Evolutionary conservation across 1,140 invertebrate species (phyloP).

Genomic region (Brachionus rotundiformis): DNA sequence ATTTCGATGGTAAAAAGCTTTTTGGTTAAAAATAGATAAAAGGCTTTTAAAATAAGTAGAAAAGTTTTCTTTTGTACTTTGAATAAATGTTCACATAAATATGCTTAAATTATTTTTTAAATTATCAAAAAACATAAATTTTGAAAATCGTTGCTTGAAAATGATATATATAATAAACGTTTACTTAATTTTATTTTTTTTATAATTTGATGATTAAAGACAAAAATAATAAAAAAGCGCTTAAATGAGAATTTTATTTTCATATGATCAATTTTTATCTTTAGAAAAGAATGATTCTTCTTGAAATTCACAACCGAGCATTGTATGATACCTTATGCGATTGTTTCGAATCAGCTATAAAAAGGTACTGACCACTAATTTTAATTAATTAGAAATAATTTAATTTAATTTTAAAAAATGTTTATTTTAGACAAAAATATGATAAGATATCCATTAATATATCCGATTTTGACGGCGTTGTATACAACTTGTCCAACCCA

Average conservation of each 20-base stretch:
- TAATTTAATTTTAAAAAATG: too few species aligned
- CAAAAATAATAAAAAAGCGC: not conserved
- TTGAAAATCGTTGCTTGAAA: not conserved
- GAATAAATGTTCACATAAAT: slow-evolving; percentile 26
- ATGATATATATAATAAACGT: not conserved
- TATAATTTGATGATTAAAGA: slow-evolving; percentile 24
- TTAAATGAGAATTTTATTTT: not conserved
- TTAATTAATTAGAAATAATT: too few species aligned
- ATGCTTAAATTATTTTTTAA: not conserved
- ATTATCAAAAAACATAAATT: not conserved
- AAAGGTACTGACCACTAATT: not conserved
- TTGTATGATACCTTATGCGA: slow-evolving; percentile 89
- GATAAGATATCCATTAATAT: slow-evolving; percentile 84
- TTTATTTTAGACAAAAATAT: slow-evolving; percentile 78
- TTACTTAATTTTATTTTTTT: not conserved
- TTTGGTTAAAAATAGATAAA: not conserved
- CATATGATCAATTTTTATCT: not conserved
- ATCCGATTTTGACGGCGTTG: slow-evolving; percentile 96
- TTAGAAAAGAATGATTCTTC: slow-evolving; percentile 79
- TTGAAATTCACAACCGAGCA: slow-evolving; percentile 97
- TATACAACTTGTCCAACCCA: slow-evolving; percentile 96
- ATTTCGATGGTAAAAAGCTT: too few species aligned
- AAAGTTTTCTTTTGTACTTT: not conserved
- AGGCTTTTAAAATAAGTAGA: not conserved
- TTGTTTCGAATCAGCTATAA: slow-evolving; percentile 78